Evolutionary conservation across 2,797 vertebrate species (phyloP).

Genomic region (Coregonus ussuriensis): DNA sequence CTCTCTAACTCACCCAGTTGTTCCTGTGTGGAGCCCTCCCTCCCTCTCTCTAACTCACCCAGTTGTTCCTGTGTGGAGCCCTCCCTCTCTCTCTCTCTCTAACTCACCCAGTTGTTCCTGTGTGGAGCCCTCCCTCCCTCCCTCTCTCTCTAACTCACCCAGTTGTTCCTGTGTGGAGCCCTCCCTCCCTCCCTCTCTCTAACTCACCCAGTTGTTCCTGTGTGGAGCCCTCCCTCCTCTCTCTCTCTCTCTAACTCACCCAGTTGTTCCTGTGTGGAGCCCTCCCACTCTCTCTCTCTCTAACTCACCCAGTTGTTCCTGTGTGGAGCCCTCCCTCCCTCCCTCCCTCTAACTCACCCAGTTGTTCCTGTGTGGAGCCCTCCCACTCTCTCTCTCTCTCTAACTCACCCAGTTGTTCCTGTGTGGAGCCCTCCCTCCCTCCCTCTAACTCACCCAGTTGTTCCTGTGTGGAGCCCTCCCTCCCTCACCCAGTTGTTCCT

Average conservation of each 20-base stretch:
- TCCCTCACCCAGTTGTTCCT: conserved; percentile 80
- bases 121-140: no score
- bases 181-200: conserved; percentile 40
- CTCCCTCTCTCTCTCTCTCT: no score
- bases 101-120: no score
- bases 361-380: conserved; percentile 73
- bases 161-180: conserved; percentile 76
- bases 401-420: conserved; percentile 80
- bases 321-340: conserved; percentile 20
- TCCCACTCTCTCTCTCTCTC: conserved; percentile 56
- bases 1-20: no score
- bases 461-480: no score
- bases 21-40: no score
- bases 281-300: no score
- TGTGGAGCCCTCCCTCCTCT: no score
- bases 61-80: conserved; percentile 73
- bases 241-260: no score
- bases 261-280: conserved; percentile 11
- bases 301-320: conserved; percentile 77
- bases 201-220: neutral
- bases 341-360: conserved; percentile 71
- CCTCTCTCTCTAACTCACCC: conserved; percentile 68
- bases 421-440: no score
- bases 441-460: conserved; percentile 70
- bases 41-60: conserved; percentile 46